phyloP scores from a whole-genome alignment of 1,140 invertebrate species.

The Ooceraea biroi region DNA sequence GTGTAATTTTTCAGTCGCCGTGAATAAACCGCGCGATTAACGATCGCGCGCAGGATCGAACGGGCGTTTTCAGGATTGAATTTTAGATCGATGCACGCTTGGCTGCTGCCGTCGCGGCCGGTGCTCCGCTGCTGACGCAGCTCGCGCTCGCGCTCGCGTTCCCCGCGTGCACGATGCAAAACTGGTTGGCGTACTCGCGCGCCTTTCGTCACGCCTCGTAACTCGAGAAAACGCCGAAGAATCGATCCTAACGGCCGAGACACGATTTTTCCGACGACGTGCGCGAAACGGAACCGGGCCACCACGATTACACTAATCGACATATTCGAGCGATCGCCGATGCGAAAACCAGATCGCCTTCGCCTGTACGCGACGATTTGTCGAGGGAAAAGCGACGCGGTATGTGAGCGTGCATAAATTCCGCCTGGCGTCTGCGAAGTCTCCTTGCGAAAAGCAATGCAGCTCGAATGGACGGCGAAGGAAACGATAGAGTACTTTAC shows the following conservation, averaged over 20 bases:
- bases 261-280: slow-evolving; percentile 70
- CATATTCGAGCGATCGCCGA: slow-evolving; percentile 27
- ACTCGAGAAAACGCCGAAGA: slow-evolving; percentile 72
- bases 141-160: slow-evolving; percentile 60
- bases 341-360: slow-evolving; percentile 7
- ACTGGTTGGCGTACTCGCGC: slow-evolving; percentile 57
- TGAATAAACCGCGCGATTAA: slow-evolving; percentile 1
- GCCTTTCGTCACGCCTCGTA: slow-evolving; percentile 71
- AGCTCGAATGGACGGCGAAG: no score
- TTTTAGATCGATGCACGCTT: slow-evolving; percentile 39
- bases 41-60: slow-evolving; percentile 1
- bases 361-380: not conserved
- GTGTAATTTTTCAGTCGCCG: not conserved
- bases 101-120: slow-evolving; percentile 12
- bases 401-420: not conserved
- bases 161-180: slow-evolving; percentile 56
- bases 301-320: slow-evolving; percentile 42
- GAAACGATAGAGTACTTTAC: no score
- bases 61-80: slow-evolving; percentile 47
- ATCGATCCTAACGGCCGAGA: slow-evolving; percentile 75
- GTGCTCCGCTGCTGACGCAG: slow-evolving; percentile 15
- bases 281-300: slow-evolving; percentile 62
- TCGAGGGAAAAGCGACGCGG: not conserved
- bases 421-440: no score
- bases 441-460: no score